Evolutionary conservation across 2,888 invertebrate species (phyloP).

Genomic region (Norana najaformis): DNA sequence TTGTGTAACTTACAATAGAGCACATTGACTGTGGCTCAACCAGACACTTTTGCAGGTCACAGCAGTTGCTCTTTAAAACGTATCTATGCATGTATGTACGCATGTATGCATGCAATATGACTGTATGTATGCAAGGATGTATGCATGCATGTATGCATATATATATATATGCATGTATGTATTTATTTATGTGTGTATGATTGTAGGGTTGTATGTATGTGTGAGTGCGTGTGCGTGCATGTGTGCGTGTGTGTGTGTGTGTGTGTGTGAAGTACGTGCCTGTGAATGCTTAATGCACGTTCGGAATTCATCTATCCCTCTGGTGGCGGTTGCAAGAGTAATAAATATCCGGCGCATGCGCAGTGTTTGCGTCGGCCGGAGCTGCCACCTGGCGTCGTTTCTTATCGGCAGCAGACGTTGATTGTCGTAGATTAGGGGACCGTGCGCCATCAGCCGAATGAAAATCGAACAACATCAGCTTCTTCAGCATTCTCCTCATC

Average conservation of each 20-base stretch:
- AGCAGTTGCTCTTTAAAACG: not conserved
- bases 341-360: not conserved
- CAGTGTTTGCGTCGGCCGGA: not conserved
- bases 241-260: not conserved
- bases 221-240: not conserved
- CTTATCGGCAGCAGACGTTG: not conserved
- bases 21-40: no score
- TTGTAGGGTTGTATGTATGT: conserved; percentile 33
- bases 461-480: not conserved
- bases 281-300: not conserved
- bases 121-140: conserved; percentile 34
- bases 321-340: not conserved
- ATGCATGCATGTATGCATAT: conserved; percentile 36
- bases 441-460: not conserved
- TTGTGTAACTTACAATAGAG: no score
- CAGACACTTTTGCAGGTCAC: no score
- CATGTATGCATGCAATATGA: conserved; percentile 5
- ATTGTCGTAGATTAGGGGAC: not conserved
- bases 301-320: not conserved
- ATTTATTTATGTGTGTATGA: conserved; percentile 36
- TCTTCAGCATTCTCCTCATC: not conserved
- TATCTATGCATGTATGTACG: not conserved
- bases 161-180: conserved; percentile 36
- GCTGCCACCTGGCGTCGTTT: not conserved
- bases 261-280: not conserved